Evolutionary conservation across 2,888 invertebrate species (phyloP).

Genomic region (Stenchaetothrips biformis): DNA sequence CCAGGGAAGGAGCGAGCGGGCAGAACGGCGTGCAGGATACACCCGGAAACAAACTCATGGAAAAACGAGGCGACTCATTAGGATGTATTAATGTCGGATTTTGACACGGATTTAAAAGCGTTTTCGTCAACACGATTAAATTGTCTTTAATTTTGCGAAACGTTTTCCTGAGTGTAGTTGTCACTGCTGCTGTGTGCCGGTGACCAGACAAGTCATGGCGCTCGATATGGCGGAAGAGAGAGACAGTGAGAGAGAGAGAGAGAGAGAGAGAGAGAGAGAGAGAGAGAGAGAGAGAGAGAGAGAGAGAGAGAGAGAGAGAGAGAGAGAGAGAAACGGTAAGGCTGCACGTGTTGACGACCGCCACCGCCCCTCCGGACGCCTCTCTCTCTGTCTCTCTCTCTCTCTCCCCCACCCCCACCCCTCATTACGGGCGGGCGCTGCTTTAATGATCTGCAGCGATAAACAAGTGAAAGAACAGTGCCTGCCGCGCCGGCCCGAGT

Average conservation of each 20-base stretch:
- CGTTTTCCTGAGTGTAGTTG: no score
- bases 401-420: not conserved
- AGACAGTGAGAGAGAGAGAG: not conserved
- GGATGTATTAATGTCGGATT: no score
- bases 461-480: conserved; percentile 10
- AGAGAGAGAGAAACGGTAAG: not conserved
- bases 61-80: no score
- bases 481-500: not conserved
- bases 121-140: no score
- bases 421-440: conserved; percentile 2
- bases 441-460: conserved; percentile 18
- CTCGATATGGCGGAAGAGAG: not conserved
- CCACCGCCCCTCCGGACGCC: not conserved
- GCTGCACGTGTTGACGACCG: not conserved
- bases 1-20: no score
- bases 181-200: no score
- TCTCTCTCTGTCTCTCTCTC: not conserved
- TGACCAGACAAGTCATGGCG: not conserved
- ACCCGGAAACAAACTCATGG: no score
- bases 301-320: no score
- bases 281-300: no score
- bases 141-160: no score
- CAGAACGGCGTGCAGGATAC: no score
- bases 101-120: no score
- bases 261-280: not conserved